These are phyloP conservation scores for Elegia similella DNA, from an alignment of 2,888 invertebrate species.

Conservation along the genomic window DNA sequence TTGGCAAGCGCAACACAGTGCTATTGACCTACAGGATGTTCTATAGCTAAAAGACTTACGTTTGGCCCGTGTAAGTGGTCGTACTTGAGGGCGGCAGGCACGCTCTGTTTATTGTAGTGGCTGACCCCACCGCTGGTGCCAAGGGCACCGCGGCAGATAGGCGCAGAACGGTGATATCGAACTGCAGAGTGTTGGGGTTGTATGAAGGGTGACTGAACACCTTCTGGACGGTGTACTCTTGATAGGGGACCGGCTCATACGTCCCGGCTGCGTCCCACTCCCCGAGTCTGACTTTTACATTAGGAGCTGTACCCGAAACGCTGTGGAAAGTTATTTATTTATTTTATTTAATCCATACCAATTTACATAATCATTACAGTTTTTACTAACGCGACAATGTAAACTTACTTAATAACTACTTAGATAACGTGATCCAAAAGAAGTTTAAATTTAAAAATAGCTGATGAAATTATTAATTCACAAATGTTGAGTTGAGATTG, in stretches of 20 bases:
- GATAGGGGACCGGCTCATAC: constrained; percentile 84
- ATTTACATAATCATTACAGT: too few relatives aligned
- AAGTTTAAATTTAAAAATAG: too few relatives aligned
- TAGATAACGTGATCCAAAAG: too few relatives aligned
- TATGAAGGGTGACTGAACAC: constrained; percentile 85
- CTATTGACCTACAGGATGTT: too few relatives aligned
- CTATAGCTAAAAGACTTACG: constrained; percentile 41
- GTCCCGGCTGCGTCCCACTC: constrained; percentile 88
- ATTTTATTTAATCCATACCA: too few relatives aligned
- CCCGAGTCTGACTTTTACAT: constrained; percentile 86
- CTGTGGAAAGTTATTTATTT: constrained; percentile 42
- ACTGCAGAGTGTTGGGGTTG: constrained; percentile 86
- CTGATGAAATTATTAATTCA: too few relatives aligned
- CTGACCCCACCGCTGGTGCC: constrained; percentile 63
- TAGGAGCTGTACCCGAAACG: constrained; percentile 70
- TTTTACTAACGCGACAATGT: too few relatives aligned
- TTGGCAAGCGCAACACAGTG: too few relatives aligned
- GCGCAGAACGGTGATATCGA: constrained; percentile 90
- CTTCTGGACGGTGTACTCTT: constrained; percentile 81
- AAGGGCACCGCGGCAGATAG: constrained; percentile 82
- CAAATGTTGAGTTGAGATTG: too few relatives aligned
- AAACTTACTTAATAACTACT: too few relatives aligned
- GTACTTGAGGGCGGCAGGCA: constrained; percentile 79
- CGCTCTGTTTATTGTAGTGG: constrained; percentile 82
- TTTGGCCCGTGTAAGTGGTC: constrained; percentile 71